Evolutionary conservation across 2,113 vertebrate genomes (phyloP), one percentile per base, ranked within the genome.

Genomic region (Menura novaehollandiae): DNA sequence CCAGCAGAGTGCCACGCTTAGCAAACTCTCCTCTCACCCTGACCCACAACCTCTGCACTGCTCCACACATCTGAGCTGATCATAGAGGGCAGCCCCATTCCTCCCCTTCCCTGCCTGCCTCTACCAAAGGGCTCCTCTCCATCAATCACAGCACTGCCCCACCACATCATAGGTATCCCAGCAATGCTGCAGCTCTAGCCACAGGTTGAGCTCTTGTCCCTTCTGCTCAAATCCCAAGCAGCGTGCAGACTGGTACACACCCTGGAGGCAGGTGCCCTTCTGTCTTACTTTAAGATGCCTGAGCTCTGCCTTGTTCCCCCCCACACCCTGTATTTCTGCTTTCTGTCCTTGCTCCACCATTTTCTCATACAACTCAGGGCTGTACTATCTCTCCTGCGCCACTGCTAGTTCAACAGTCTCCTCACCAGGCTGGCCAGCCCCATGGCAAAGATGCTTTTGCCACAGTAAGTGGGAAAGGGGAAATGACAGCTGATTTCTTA

Each of bases 71-170:
- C 20, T 20, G 24, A 76, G 33, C 27, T 39, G 8, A 44, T 67
- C 19, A 4, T 1, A 1, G 13, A 67, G 16, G 10, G 15, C 44
- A 62, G 26, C 6, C 18, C 12, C 8, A 5, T 30, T 56, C 33
- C 16, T 78, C 10, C 24, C 58, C 12, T 66, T 32, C 10, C 7
- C 35, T 55, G 24, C 15, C 32, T 19, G 21, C 8, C 27, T 17
- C 35, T 78, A 18, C 49, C 39, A 21, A 79, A 79, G 27, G 49
- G 8, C 21, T 44, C 27, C 0, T 35, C 52, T 56, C 41, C 63
- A 43, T 49, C 4, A 2, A 0, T 17, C 3, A 2, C 53, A 84
- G 49, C 44, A 20, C 12, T 28, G 15, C 30, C 41, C 26, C 62
- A 71, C 10, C 20, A 43, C 0, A 1, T 4, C 52, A 79, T 9